These are phyloP conservation scores for Lithodes maja DNA, from an alignment of 2,888 invertebrate species.

Conservation along the genomic window DNA sequence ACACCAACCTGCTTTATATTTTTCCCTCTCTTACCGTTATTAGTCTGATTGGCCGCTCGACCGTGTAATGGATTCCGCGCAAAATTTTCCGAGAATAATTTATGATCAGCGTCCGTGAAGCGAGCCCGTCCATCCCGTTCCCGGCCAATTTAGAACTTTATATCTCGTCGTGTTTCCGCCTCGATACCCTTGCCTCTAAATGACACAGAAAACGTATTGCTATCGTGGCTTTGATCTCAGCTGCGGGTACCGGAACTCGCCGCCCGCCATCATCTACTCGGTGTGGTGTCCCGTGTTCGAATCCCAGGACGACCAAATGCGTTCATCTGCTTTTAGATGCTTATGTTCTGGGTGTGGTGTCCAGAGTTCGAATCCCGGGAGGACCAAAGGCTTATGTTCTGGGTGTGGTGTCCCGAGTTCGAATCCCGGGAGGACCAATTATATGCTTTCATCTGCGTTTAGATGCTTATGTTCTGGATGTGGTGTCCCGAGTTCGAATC, in stretches of 20 bases:
- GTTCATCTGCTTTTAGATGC: too few relatives aligned
- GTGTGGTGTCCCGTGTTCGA: too few relatives aligned
- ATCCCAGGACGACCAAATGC: too few relatives aligned
- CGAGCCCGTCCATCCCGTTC: slow-evolving; percentile 4
- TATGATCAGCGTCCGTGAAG: slow-evolving; percentile 29
- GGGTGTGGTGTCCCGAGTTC: too few relatives aligned
- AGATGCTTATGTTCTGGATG: too few relatives aligned
- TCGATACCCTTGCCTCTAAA: slow-evolving; percentile 7
- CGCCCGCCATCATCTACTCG: not conserved
- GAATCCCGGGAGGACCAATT: too few relatives aligned
- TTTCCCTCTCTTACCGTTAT: slow-evolving; percentile 18
- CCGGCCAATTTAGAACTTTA: not conserved
- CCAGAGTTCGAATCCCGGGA: too few relatives aligned
- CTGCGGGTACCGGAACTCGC: too few relatives aligned
- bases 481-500: too few relatives aligned
- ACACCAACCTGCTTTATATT: not conserved
- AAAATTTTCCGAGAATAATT: slow-evolving; percentile 35
- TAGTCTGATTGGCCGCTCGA: slow-evolving; percentile 9
- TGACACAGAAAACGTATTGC: slow-evolving; percentile 24
- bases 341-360: too few relatives aligned
- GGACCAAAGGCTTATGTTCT: too few relatives aligned
- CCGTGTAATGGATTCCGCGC: slow-evolving; percentile 29
- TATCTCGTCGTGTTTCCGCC: not conserved
- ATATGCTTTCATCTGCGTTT: too few relatives aligned
- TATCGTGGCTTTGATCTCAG: slow-evolving; percentile 1